Percentiles rank a stretch among this genome's conserved stretches.
These are phyloP conservation scores for Diabrotica virgifera DNA, from an alignment of 1,140 invertebrate species.

Conservation along the genomic window DNA sequence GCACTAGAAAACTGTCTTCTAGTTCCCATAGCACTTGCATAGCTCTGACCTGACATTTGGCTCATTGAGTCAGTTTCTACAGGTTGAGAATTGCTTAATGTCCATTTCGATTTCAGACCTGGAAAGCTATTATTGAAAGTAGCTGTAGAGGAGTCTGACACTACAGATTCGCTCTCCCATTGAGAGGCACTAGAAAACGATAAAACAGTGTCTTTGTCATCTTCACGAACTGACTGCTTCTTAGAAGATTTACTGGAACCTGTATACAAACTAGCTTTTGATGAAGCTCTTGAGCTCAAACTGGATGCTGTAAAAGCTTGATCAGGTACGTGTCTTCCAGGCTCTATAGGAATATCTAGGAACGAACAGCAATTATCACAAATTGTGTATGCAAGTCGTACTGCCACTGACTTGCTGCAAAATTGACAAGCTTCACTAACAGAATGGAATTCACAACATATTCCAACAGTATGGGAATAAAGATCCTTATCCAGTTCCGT, in stretches of 20 bases:
- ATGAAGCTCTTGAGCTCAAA: not conserved
- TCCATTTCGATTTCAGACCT: not conserved
- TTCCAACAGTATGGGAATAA: conserved; percentile 49
- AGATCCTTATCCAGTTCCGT: conserved; percentile 53
- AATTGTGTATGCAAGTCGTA: conserved; percentile 56
- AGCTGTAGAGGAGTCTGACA: conserved; percentile 6
- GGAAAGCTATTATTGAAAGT: conserved; percentile 14
- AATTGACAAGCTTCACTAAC: conserved; percentile 15
- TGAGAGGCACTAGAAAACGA: conserved; percentile 14
- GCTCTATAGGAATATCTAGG: conserved; percentile 46
- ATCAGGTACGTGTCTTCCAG: conserved; percentile 52
- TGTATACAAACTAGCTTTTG: not conserved
- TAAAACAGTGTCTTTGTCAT: conserved; percentile 10
- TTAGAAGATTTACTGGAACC: not conserved
- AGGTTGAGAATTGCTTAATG: not conserved
- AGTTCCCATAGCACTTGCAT: conserved; percentile 14
- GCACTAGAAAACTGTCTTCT: not conserved
- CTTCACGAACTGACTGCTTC: conserved; percentile 11
- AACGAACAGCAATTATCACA: conserved; percentile 54
- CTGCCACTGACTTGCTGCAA: conserved; percentile 52
- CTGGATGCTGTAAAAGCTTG: not conserved
- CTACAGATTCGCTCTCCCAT: conserved; percentile 19
- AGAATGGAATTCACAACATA: conserved; percentile 53
- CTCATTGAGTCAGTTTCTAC: not conserved
- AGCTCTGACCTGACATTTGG: not conserved